phyloP scores from a whole-genome alignment of 1,140 invertebrate genomes.

The Rhagoletis zephyria region DNA sequence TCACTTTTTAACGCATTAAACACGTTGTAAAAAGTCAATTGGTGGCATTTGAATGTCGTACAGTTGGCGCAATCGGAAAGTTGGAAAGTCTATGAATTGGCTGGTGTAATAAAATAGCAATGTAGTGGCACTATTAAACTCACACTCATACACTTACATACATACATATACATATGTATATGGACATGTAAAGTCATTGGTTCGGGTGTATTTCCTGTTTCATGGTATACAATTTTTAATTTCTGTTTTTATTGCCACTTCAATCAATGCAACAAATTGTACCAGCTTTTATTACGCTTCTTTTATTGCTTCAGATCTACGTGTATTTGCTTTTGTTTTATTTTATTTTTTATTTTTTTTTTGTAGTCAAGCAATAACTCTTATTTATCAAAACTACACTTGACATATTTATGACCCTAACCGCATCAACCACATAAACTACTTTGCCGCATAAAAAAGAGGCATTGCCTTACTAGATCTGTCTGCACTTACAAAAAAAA shows the following conservation, averaged over 20 bases:
- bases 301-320: not conserved
- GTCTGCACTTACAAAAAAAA: constrained; percentile 18
- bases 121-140: not conserved
- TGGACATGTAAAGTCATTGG: not conserved
- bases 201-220: not conserved
- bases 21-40: constrained; percentile 31
- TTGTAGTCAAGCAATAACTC: constrained; percentile 5
- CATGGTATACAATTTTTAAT: not conserved
- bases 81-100: constrained; percentile 23
- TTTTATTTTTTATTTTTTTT: not conserved
- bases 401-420: constrained; percentile 42
- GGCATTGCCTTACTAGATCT: not conserved
- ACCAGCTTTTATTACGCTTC: constrained; percentile 1
- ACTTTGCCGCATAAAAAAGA: not conserved
- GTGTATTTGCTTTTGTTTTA: not conserved
- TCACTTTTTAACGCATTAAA: constrained; percentile 42
- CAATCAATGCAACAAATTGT: constrained; percentile 48
- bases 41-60: constrained; percentile 4
- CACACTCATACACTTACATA: not conserved
- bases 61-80: not conserved
- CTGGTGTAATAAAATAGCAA: not conserved
- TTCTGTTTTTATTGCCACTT: constrained; percentile 48
- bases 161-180: not conserved
- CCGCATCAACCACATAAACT: constrained; percentile 36
- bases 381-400: constrained; percentile 47